phyloP scores from a whole-genome alignment of 1,140 invertebrate genomes.

The Drosophila asahinai region DNA sequence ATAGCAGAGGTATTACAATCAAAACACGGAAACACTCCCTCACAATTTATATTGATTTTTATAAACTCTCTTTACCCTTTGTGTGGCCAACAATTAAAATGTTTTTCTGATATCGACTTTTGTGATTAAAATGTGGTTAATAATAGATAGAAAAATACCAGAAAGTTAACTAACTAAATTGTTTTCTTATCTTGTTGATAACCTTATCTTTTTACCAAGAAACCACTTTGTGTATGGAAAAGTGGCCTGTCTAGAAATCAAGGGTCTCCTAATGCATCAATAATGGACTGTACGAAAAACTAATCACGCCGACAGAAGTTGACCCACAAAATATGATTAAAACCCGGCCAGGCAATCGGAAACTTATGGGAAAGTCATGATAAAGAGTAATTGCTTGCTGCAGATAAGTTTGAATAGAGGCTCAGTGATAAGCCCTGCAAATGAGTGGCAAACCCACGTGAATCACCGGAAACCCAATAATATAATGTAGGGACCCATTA shows the following conservation, averaged over 20 bases:
- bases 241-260: background rate
- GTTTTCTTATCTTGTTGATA: background rate
- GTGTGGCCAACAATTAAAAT: background rate
- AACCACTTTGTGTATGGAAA: background rate
- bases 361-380: background rate
- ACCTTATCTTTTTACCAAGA: background rate
- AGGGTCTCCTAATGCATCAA: background rate
- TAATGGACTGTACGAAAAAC: constrained; percentile 9
- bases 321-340: constrained; percentile 20
- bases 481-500: constrained; percentile 1
- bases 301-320: constrained; percentile 9
- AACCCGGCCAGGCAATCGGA: constrained; percentile 3
- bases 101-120: background rate
- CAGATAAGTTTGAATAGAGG: constrained; percentile 21
- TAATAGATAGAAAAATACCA: background rate
- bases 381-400: constrained; percentile 5
- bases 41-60: background rate
- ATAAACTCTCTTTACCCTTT: background rate
- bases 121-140: background rate
- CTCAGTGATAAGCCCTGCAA: constrained; percentile 4
- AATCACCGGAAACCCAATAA: constrained; percentile 37
- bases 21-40: background rate
- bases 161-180: background rate
- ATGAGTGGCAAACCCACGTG: constrained; percentile 4
- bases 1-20: background rate